Evolutionary conservation across 2,113 vertebrate genomes (phyloP), one percentile per base, ranked within the genome.

Genomic region (Microtus oregoni): DNA sequence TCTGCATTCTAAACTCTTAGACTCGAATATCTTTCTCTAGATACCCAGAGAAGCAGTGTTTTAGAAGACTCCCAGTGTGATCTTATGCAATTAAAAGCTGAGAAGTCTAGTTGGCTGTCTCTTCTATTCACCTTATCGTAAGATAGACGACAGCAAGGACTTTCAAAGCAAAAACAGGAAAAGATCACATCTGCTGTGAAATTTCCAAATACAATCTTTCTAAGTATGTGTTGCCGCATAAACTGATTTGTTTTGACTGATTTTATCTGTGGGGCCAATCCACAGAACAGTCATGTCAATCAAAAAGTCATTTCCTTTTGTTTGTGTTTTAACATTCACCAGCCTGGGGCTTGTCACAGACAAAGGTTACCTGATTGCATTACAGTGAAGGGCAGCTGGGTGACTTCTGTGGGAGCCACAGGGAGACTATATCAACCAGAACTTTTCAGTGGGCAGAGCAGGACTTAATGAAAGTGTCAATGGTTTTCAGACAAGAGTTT

Each of bases 251-350:
- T 95, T 97, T 94, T 96, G 94, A 89, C 96, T 89, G 92, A 97
- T 94, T 91, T 97, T 97, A 94, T 98, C 96, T 95, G 86, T 89
- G 41, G 50, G 91, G 47, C 61, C 94, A 97, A 95, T 96, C 67
- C 67, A 94, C 47, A n/a, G 78, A 94, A 89, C 82, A 95, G 90
- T 38, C 50, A 67, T 86, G 95, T 79, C 96, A 90, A 94, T 97
- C 97, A 96, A 96, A 96, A 97, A 97, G 96, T 86, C 96, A 95
- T 97, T 97, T 96, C 92, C 86, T 98, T 96, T 94, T 95, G 95
- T 97, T 96, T 95, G 96, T 75, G n/a, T 94, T 96, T 98, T 92
- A 96, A 89, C 90, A 86, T 96, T 86, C 32, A 6, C 90, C 82
- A 90, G 86, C 86, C 94, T 50, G 41, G 90, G 95, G 90, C 81